Base-by-base conservation (phyloP, 2,113 vertebrate species). In the Alectura lathami region DNA sequence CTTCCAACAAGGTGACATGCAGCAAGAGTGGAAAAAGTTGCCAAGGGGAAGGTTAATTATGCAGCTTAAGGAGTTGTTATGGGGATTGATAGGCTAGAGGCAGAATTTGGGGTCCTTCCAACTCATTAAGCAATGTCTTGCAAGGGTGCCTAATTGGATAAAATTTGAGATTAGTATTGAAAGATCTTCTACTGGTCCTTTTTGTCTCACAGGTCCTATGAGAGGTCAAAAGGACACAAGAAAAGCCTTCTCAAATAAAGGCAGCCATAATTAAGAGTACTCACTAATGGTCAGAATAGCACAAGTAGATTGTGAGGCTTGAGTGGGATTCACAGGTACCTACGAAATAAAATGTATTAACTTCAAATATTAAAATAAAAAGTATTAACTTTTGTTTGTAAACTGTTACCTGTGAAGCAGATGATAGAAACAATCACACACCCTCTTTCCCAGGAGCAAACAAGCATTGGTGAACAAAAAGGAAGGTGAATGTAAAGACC, bases 51-150 rank as follows among this genome's bases (percentile, higher is more conserved):
- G 23, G 89, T 92, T 91, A 91, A 94, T 92, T 89, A 70, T 70
- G 47, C 32, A 15, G 40, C 47, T 88, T 74, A 83, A 16, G 42
- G 47, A 85, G 62, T 32, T 87, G 43, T 79, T 92, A 54, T 4
- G 59, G 0, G 62, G 50, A 63, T 89, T 96, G 63, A 83, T 93
- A 89, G 72, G 42, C 45, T 88, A 88, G 72, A 80, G 83, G 72
- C 30, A 87, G 86, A 92, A 79, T 83, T 22, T 85, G 68, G 86
- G 82, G 45, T 70, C 67, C 82, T 95, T 96, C 84, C 79, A 85
- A 88, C 38, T 67, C 81, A 89, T 93, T 89, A 88, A 95, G 43
- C 83, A 87, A 54, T 83, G 42, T 80, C 50, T 83, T 94, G 57
- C 26, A 47, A 91, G 13, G 6, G 59, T 16, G 20, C 11, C 45